phyloP scores from a whole-genome alignment of 1,140 invertebrate genomes.

The Uloborus diversus region DNA sequence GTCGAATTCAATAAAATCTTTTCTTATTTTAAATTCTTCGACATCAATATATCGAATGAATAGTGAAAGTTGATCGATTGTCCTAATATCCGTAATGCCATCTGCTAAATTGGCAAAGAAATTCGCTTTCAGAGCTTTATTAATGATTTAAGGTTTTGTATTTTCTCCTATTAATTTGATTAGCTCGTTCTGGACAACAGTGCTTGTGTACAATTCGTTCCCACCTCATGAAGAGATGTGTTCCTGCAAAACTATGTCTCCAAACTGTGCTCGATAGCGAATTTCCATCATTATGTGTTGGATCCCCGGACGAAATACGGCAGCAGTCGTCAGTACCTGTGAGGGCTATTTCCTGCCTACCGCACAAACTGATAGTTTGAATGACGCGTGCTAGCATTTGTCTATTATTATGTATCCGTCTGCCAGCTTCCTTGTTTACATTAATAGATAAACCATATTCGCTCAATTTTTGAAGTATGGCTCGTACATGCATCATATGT shows the following conservation, averaged over 20 bases:
- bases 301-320: not conserved
- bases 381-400: not conserved
- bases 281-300: no score
- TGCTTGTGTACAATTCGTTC: not conserved
- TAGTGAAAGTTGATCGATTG: not conserved
- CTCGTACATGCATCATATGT: not conserved
- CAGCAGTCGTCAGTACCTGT: not conserved
- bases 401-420: not conserved
- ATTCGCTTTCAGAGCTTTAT: not conserved
- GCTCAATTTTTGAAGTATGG: not conserved
- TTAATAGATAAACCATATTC: not conserved
- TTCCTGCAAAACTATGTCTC: not conserved
- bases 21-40: not conserved
- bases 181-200: conserved; percentile 1
- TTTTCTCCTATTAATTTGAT: not conserved
- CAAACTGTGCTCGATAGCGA: conserved; percentile 3
- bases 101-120: not conserved
- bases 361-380: not conserved
- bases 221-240: not conserved
- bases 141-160: not conserved
- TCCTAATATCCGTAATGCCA: not conserved
- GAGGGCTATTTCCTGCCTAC: not conserved
- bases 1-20: not conserved
- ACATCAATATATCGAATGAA: not conserved
- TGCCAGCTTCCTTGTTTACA: not conserved